Evolutionary conservation across 2,888 invertebrate genomes (phyloP).

Genomic region (Troglohyphantes excavatus): DNA sequence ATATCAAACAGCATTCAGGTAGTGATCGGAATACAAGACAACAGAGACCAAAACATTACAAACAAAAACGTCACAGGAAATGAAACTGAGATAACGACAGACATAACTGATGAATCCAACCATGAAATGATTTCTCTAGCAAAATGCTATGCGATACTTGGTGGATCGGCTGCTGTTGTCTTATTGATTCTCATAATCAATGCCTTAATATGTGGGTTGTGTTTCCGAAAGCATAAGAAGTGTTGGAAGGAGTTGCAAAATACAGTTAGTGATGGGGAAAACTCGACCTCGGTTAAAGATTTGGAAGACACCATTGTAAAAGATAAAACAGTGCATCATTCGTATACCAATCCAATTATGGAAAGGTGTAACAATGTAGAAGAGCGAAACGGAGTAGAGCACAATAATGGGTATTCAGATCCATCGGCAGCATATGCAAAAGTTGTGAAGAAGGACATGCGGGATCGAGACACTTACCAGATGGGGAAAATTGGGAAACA

Average conservation of each 20-base stretch:
- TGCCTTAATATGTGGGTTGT: conserved; percentile 44
- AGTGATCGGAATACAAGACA: not conserved
- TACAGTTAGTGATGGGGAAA: not conserved
- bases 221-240: conserved; percentile 40
- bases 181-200: conserved; percentile 60
- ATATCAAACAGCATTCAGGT: conserved; percentile 54
- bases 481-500: not conserved
- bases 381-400: not conserved
- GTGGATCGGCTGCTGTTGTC: conserved; percentile 11
- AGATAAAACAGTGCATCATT: not conserved
- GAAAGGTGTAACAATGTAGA: not conserved
- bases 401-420: not conserved
- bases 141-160: conserved; percentile 21
- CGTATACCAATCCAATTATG: conserved; percentile 12
- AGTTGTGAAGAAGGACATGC: conserved; percentile 33
- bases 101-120: not conserved
- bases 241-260: not conserved
- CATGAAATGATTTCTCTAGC: not conserved
- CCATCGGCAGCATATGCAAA: conserved; percentile 35
- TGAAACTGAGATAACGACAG: conserved; percentile 37
- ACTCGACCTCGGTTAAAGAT: conserved; percentile 11
- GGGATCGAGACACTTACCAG: not conserved
- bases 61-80: conserved; percentile 6
- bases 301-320: not conserved
- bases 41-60: not conserved